Conservation (phyloP, 1,140 invertebrate species). For the Diabrotica virgifera region DNA sequence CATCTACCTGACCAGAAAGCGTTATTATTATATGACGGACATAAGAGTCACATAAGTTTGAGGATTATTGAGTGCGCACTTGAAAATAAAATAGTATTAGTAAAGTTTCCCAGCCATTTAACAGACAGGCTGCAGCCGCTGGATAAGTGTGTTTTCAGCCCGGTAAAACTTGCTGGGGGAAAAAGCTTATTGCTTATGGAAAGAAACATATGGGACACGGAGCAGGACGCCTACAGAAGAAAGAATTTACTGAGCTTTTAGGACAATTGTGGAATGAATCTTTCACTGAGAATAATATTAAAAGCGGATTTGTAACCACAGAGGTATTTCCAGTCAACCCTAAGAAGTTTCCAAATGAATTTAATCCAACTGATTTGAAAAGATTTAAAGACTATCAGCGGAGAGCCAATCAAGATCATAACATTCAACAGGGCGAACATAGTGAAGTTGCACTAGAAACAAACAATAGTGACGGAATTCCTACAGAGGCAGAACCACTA, state of each 20-base stretch:
- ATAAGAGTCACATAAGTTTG: constrained; percentile 24
- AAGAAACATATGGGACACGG: constrained; percentile 21
- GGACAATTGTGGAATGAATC: constrained; percentile 8
- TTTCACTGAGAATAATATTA: neutral
- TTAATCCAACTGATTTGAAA: too few species aligned
- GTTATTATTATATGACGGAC: constrained; percentile 24
- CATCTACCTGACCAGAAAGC: constrained; percentile 18
- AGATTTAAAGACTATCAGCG: neutral
- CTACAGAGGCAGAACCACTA: neutral
- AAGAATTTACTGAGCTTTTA: constrained; percentile 21
- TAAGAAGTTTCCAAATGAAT: neutral
- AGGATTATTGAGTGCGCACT: constrained; percentile 22
- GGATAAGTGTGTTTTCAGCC: constrained; percentile 27
- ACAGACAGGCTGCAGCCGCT: constrained; percentile 23
- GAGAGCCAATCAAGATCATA: neutral
- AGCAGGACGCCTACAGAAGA: constrained; percentile 20
- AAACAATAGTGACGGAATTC: neutral
- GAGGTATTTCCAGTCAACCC: neutral
- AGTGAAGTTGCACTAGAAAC: neutral
- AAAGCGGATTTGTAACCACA: neutral
- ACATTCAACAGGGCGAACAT: neutral
- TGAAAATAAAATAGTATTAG: constrained; percentile 17
- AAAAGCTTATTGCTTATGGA: constrained; percentile 21
- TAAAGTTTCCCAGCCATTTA: constrained; percentile 27
- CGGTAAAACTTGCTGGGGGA: constrained; percentile 26